A percentile compares a stretch with the other conserved stretches of the same genome.
These are phyloP conservation scores for Brachyptera risi DNA, from an alignment of 2,888 invertebrate species.

Conservation along the genomic window DNA sequence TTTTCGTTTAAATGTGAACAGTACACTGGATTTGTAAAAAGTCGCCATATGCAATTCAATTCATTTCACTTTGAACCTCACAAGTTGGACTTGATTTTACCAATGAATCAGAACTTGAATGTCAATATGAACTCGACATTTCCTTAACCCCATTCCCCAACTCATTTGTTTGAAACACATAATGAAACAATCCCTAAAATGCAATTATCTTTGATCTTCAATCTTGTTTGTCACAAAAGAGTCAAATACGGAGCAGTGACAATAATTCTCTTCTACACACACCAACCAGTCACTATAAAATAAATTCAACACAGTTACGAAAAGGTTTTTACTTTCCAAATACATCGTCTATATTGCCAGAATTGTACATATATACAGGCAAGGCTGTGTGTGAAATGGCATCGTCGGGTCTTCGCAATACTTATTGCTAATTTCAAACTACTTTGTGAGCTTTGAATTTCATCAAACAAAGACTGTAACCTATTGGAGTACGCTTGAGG, in stretches of 20 bases:
- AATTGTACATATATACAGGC: neutral
- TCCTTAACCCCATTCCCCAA: too few relatives aligned
- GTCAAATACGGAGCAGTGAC: neutral
- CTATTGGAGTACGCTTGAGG: constrained; percentile 20
- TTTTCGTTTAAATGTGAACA: too few relatives aligned
- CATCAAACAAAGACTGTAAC: constrained; percentile 17
- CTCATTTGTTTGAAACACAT: too few relatives aligned
- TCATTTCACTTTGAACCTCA: neutral
- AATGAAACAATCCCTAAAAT: too few relatives aligned
- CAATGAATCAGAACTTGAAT: too few relatives aligned
- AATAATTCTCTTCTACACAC: too few relatives aligned
- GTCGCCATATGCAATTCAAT: neutral
- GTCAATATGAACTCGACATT: too few relatives aligned
- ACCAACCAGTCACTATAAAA: too few relatives aligned
- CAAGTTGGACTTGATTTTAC: neutral
- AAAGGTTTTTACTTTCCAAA: neutral
- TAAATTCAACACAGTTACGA: neutral
- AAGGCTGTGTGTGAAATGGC: neutral
- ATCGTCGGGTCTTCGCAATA: neutral
- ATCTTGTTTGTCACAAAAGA: neutral
- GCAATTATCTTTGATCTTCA: too few relatives aligned
- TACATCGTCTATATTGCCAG: too few relatives aligned
- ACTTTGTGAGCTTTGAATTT: constrained; percentile 10
- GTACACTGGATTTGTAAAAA: neutral
- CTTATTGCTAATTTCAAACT: constrained; percentile 27